Percentiles rank a stretch among this genome's conserved stretches.
These are phyloP conservation scores for Pelosia muscerda DNA, from an alignment of 2,888 invertebrate genomes.

Conservation along the genomic window DNA sequence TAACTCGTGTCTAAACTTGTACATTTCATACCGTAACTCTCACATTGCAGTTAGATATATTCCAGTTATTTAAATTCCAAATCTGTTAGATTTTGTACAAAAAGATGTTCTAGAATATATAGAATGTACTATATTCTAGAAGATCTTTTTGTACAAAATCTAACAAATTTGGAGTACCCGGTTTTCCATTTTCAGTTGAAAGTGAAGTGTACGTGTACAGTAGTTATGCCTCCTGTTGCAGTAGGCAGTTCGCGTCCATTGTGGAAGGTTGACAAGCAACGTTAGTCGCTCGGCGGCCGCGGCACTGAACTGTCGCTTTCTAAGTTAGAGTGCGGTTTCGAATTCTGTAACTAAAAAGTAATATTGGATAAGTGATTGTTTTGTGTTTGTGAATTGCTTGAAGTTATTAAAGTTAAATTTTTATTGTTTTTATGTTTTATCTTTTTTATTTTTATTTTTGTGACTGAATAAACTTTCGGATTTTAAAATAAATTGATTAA, in stretches of 20 bases:
- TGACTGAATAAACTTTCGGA: constrained; percentile 9
- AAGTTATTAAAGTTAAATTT: neutral
- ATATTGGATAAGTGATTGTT: constrained; percentile 24
- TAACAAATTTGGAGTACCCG: constrained; percentile 59
- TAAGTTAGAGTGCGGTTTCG: constrained; percentile 29
- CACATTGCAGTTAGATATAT: too few species aligned
- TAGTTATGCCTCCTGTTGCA: constrained; percentile 39
- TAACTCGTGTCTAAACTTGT: too few species aligned
- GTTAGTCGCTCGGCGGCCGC: constrained; percentile 65
- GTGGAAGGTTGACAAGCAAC: constrained; percentile 45
- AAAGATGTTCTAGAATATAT: neutral
- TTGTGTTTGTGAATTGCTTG: constrained; percentile 7
- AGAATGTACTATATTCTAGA: neutral
- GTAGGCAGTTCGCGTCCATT: constrained; percentile 55
- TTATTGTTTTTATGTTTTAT: neutral
- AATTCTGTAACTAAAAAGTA: constrained; percentile 23
- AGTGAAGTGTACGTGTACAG: constrained; percentile 41
- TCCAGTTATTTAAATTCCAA: neutral
- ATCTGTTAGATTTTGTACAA: constrained; percentile 54
- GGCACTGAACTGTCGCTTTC: constrained; percentile 55
- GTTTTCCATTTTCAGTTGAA: constrained; percentile 58
- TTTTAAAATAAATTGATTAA: constrained; percentile 1
- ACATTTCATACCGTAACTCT: neutral
- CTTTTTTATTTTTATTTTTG: neutral
- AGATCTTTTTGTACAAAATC: constrained; percentile 41